Evolutionary conservation across 1,140 invertebrate species (phyloP), one percentile per base, ranked within the genome.

Genomic region (Panagrolaimus sp.): DNA sequence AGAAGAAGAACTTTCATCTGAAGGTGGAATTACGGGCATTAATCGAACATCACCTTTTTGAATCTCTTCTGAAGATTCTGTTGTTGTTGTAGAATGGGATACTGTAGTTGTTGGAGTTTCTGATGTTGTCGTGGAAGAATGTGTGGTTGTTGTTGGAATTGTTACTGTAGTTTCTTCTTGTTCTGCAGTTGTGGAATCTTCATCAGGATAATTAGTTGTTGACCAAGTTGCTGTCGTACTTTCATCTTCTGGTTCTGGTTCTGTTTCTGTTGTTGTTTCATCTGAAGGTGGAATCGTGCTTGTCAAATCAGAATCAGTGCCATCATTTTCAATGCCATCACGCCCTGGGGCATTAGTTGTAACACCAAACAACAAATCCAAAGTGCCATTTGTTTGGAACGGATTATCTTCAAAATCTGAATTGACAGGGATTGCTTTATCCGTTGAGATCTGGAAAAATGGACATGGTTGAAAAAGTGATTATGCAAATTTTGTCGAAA

Each of bases 221-320:
- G 52, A 26, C 17, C 10, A 12, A 8, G 15, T n/a, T 21, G 17
- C 28, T 21, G 17, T 24, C 10, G 21, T 24, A 12, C 14, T 28
- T 2, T 21, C 21, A 21, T 58, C 52, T 58, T 58, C 52, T 58
- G n/a, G n/a, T n/a, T n/a, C n/a, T n/a, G n/a, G n/a, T n/a, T n/a
- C n/a, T n/a, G n/a, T n/a, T 17, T 21, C 10, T 3, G 52, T 21
- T 17, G 52, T 58, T 28, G 15, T 21, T 17, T 14, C 32, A 38
- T 2, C 7, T 38, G 32, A 7, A 38, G 7, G 32, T 7, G 32
- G 7, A 2, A 7, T 38, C 2, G 32, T 38, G 7, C 32, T 38
- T 38, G 32, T 38, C 2, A 38, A 7, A 38, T 38, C 32, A 38
- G 7, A 38, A 38, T 38, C 52, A 17, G 15, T 58, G 8, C 14